Evolutionary conservation across 35 echinoderm and acorn worm genomes (phyloP).

Genomic region (Ophiothrix spiculata): DNA sequence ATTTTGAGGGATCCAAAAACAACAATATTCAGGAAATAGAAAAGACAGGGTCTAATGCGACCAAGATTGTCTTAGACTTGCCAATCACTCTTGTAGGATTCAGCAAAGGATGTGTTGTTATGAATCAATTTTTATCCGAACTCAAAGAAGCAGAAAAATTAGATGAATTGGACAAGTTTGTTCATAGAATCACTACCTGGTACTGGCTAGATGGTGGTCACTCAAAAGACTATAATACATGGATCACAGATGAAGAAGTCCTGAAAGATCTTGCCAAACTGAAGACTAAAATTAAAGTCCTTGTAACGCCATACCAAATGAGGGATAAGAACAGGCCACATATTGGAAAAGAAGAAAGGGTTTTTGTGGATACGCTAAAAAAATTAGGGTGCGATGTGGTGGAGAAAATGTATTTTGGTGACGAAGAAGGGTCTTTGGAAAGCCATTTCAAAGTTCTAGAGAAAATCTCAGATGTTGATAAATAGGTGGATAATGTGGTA

Average conservation of each 20-base stretch:
- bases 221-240: constrained; percentile 1
- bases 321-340: constrained; percentile 32
- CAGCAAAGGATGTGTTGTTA: constrained; percentile 77
- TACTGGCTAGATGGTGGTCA: constrained; percentile 75
- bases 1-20: neutral
- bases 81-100: constrained; percentile 54
- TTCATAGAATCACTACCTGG: constrained; percentile 29
- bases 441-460: constrained; percentile 57
- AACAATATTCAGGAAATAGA: neutral
- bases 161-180: neutral
- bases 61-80: no score
- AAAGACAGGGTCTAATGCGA: no score
- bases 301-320: constrained; percentile 58
- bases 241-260: constrained; percentile 59
- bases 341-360: constrained; percentile 52
- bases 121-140: constrained; percentile 69
- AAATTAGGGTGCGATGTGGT: constrained; percentile 27
- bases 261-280: constrained; percentile 21
- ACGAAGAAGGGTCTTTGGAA: constrained; percentile 32
- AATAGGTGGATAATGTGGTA: no score
- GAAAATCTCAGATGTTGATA: no score
- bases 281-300: constrained; percentile 38
- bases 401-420: constrained; percentile 57
- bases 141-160: constrained; percentile 13
- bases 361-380: constrained; percentile 63